Percentiles rank a stretch among this genome's conserved stretches.
Evolutionary conservation across 1,140 invertebrate species (phyloP).

Genomic region (Ganaspis sp.): DNA sequence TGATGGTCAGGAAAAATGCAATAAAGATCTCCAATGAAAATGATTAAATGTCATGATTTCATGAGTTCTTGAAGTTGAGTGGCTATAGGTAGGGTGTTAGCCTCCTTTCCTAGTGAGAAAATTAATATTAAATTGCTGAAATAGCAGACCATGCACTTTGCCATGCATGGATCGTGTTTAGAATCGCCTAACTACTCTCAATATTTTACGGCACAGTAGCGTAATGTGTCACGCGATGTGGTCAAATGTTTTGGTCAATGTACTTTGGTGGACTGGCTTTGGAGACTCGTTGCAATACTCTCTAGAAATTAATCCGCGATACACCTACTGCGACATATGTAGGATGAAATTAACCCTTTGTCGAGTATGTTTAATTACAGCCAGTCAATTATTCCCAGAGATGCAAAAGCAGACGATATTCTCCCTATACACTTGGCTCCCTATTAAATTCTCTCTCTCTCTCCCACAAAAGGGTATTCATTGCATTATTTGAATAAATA

Average conservation of each 20-base stretch:
- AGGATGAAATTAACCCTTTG: slow-evolving; percentile 16
- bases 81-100: neutral
- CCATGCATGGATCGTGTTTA: slow-evolving; percentile 45
- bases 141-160: slow-evolving; percentile 47
- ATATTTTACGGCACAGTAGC: slow-evolving; percentile 54
- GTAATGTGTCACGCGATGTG: slow-evolving; percentile 50
- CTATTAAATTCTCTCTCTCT: neutral
- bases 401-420: neutral
- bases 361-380: neutral
- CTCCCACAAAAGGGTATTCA: neutral
- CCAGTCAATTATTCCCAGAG: neutral
- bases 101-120: slow-evolving; percentile 50
- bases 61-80: slow-evolving; percentile 2
- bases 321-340: slow-evolving; percentile 32
- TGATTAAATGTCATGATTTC: slow-evolving; percentile 4
- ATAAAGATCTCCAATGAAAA: neutral
- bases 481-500: slow-evolving; percentile 5
- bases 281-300: slow-evolving; percentile 27
- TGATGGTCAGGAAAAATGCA: neutral
- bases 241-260: slow-evolving; percentile 58
- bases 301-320: slow-evolving; percentile 54
- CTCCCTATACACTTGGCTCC: too few relatives aligned
- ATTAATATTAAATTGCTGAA: slow-evolving; percentile 63
- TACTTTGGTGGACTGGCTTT: slow-evolving; percentile 41
- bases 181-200: slow-evolving; percentile 55